Conservation (phyloP, 2,888 invertebrate genomes). For the Dasysyrphus albostriatus region DNA sequence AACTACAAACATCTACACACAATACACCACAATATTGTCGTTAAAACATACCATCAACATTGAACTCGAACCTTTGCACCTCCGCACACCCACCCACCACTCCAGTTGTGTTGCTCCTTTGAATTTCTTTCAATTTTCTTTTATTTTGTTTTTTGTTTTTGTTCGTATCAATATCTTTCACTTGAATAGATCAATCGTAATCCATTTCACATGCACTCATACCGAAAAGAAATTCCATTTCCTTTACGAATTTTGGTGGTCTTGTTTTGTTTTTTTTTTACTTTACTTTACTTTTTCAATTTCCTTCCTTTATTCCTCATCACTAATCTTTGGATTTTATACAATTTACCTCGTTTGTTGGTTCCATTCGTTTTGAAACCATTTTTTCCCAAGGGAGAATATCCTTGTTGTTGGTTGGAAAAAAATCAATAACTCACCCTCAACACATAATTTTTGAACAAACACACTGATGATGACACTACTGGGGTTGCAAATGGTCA, state of each 20-base stretch:
- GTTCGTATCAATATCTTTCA: constrained; percentile 40
- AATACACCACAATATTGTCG: not conserved
- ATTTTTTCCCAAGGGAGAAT: constrained; percentile 7
- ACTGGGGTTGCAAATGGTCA: constrained; percentile 19
- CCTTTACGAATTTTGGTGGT: constrained; percentile 17
- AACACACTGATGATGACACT: not conserved
- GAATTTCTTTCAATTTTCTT: not conserved
- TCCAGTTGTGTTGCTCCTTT: not conserved
- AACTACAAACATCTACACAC: not conserved
- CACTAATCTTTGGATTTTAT: constrained; percentile 37
- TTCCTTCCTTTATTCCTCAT: constrained; percentile 1
- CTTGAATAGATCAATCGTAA: constrained; percentile 41
- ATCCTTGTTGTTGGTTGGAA: not conserved
- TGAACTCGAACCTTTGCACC: constrained; percentile 1
- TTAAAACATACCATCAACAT: constrained; percentile 21
- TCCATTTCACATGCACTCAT: constrained; percentile 59
- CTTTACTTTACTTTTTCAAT: constrained; percentile 32
- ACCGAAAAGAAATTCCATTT: constrained; percentile 48
- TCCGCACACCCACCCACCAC: not conserved
- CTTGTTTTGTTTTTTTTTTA: constrained; percentile 11
- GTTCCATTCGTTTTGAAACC: constrained; percentile 18
- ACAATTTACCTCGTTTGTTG: constrained; percentile 36
- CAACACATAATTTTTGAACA: not conserved
- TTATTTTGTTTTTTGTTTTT: not conserved
- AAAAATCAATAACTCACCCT: constrained; percentile 65